phyloP scores from a whole-genome alignment of 2,113 vertebrate species.

The Numida meleagris region DNA sequence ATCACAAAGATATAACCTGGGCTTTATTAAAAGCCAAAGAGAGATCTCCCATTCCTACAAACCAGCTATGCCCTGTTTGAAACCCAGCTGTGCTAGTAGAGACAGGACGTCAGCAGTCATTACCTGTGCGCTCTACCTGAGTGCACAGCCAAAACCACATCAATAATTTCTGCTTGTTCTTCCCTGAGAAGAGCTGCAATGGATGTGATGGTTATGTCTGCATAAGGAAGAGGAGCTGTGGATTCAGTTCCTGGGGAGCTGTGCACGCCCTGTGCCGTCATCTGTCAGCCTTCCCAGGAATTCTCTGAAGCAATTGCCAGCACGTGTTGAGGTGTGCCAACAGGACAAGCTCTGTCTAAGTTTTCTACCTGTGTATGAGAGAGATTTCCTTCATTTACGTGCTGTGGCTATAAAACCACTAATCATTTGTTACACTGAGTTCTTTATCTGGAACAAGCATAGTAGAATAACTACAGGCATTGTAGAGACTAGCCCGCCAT shows the following conservation, averaged over 20 bases:
- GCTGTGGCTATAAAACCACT: neutral
- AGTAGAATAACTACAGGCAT: neutral
- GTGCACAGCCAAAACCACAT: neutral
- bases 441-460: neutral
- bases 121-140: neutral
- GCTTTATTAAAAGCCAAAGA: neutral
- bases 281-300: neutral
- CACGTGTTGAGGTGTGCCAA: neutral
- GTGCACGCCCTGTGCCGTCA: rapidly evolving
- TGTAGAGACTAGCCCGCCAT: neutral
- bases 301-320: neutral
- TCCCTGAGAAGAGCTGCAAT: neutral
- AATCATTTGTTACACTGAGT: neutral
- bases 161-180: neutral
- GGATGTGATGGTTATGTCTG: neutral
- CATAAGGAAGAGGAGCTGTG: neutral
- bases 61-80: neutral
- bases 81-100: neutral
- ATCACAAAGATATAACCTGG: neutral
- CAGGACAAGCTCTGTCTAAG: neutral
- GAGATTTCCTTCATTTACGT: rapidly evolving
- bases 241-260: neutral
- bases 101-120: neutral
- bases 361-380: neutral
- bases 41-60: neutral